Evolutionary conservation across 2,797 vertebrate species (phyloP).

Genomic region (Kryptolebias ocellatus): DNA sequence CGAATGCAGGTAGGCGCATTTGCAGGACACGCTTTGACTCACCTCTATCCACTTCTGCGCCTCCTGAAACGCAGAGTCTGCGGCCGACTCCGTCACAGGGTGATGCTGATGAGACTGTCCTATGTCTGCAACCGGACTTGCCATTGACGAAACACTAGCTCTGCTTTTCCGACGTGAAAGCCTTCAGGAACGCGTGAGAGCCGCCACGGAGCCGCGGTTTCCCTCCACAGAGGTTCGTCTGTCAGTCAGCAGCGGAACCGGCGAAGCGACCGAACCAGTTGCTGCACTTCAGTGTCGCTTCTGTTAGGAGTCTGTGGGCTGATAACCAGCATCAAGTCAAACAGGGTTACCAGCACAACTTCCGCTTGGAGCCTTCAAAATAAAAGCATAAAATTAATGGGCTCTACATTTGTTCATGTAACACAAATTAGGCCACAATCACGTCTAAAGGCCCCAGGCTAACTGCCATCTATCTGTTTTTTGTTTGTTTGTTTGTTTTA

Average conservation of each 20-base stretch:
- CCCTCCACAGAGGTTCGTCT: constrained; percentile 20
- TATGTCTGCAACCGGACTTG: constrained; percentile 85
- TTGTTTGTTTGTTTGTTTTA: no score
- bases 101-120: constrained; percentile 84
- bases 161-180: constrained; percentile 33
- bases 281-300: constrained; percentile 49
- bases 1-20: background rate
- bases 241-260: constrained; percentile 42
- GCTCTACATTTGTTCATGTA: no score
- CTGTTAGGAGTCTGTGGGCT: constrained; percentile 40
- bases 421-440: no score
- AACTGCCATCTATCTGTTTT: no score
- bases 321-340: constrained; percentile 15
- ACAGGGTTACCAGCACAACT: rapidly evolving
- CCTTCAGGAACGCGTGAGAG: constrained; percentile 1
- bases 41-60: constrained; percentile 98
- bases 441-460: no score
- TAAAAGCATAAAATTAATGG: constrained; percentile 21
- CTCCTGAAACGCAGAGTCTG: constrained; percentile 87
- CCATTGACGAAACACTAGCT: constrained; percentile 83
- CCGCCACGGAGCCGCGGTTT: constrained; percentile 31
- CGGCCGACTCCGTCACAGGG: constrained; percentile 70
- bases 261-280: constrained; percentile 41
- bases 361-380: constrained; percentile 37
- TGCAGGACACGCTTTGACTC: constrained; percentile 51